Evolutionary conservation across 2,888 invertebrate species (phyloP).

Genomic region (Orchestes rusci): DNA sequence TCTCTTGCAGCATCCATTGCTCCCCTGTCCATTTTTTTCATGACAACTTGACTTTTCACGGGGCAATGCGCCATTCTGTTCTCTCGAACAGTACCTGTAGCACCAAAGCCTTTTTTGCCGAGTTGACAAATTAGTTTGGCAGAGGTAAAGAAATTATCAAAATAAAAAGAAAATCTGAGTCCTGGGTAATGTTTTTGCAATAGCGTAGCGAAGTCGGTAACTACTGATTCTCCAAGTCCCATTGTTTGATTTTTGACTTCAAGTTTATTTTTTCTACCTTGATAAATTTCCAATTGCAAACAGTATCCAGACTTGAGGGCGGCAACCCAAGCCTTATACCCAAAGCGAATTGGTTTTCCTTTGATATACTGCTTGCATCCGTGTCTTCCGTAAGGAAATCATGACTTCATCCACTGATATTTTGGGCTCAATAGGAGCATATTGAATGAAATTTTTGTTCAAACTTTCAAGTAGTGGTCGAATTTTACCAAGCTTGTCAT

Average conservation of each 20-base stretch:
- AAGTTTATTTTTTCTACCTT: too few species aligned
- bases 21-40: constrained; percentile 8
- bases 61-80: constrained; percentile 12
- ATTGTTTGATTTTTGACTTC: too few species aligned
- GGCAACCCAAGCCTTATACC: constrained; percentile 29
- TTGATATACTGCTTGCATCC: constrained; percentile 28
- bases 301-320: constrained; percentile 26
- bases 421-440: constrained; percentile 12
- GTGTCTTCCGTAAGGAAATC: constrained; percentile 28
- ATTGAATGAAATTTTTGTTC: constrained; percentile 11
- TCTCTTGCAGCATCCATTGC: neutral
- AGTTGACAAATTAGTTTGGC: constrained; percentile 11
- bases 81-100: constrained; percentile 18
- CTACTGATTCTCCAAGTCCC: constrained; percentile 26
- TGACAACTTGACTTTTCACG: constrained; percentile 4
- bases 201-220: too few species aligned
- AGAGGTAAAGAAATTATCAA: constrained; percentile 18
- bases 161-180: too few species aligned
- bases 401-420: constrained; percentile 27
- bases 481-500: constrained; percentile 21
- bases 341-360: constrained; percentile 29
- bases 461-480: constrained; percentile 12
- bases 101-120: constrained; percentile 9
- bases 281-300: constrained; percentile 27
- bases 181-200: too few species aligned